Evolutionary conservation across 2,113 vertebrate species (phyloP).

Genomic region (Solea solea): DNA sequence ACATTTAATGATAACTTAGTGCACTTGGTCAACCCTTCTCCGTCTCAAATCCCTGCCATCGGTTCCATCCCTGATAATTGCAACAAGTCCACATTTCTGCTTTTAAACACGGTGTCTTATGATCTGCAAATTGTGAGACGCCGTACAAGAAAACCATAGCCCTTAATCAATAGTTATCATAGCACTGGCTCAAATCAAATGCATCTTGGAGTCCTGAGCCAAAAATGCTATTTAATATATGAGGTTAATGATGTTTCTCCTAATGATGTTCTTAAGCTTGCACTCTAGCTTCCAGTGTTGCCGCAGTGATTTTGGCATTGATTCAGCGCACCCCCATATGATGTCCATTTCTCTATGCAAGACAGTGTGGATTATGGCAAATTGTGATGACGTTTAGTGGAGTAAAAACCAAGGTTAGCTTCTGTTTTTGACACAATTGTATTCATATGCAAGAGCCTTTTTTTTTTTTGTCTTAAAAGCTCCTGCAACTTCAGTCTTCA

Average conservation of each 20-base stretch:
- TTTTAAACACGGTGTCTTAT: conserved; percentile 40
- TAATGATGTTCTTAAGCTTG: conserved; percentile 53
- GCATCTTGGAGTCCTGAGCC: conserved; percentile 30
- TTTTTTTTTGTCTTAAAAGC: conserved; percentile 42
- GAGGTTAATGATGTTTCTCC: conserved; percentile 52
- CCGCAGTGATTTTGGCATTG: conserved; percentile 33
- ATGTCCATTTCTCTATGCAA: conserved; percentile 49
- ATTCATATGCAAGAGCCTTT: conserved; percentile 78
- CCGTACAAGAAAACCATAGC: conserved; percentile 34
- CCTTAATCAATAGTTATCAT: conserved; percentile 52
- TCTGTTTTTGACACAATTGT: conserved; percentile 69
- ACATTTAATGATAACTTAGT: conserved; percentile 3
- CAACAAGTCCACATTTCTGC: conserved; percentile 30
- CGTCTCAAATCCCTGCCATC: conserved; percentile 27
- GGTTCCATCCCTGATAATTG: conserved; percentile 19
- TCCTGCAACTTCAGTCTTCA: conserved; percentile 72
- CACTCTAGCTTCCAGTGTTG: conserved; percentile 37
- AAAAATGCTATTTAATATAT: conserved; percentile 60
- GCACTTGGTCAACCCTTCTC: neutral
- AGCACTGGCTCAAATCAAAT: conserved; percentile 26
- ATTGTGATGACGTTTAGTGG: conserved; percentile 54
- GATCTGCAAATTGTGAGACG: conserved; percentile 40
- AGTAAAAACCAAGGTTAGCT: conserved; percentile 74
- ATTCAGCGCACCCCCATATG: conserved; percentile 20
- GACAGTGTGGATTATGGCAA: conserved; percentile 41